A percentile compares a stretch with the other conserved stretches of the same genome.
These are phyloP conservation scores for Drosophila aff. DNA, from an alignment of 1,140 invertebrate genomes.

Conservation along the genomic window DNA sequence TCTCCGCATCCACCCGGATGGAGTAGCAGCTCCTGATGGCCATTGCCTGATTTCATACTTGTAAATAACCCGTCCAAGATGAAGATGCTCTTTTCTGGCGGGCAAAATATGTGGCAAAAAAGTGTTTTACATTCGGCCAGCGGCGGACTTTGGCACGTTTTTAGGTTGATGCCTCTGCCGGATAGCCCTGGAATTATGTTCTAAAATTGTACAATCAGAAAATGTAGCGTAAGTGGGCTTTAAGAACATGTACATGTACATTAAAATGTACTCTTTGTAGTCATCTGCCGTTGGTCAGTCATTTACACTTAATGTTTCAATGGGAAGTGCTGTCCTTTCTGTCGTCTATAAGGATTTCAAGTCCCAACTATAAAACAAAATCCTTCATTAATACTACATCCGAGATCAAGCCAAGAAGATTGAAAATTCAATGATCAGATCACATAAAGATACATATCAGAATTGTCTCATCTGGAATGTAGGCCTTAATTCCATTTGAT, in stretches of 20 bases:
- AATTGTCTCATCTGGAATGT: background rate
- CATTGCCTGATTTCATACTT: slow-evolving; percentile 38
- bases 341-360: too few relatives aligned
- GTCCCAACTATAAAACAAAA: background rate
- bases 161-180: slow-evolving; percentile 27
- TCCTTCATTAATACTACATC: background rate
- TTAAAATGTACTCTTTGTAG: too few relatives aligned
- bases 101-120: slow-evolving; percentile 27
- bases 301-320: background rate
- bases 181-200: slow-evolving; percentile 28
- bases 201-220: slow-evolving; percentile 31
- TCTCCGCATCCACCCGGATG: background rate
- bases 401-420: background rate
- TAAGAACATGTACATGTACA: too few relatives aligned
- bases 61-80: slow-evolving; percentile 33
- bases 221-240: background rate
- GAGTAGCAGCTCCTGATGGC: slow-evolving; percentile 25
- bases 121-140: slow-evolving; percentile 23
- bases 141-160: slow-evolving; percentile 37
- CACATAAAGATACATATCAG: background rate
- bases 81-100: slow-evolving; percentile 23
- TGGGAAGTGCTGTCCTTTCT: background rate
- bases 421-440: background rate
- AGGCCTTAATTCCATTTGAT: background rate
- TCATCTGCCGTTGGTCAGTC: background rate